Conservation (phyloP, 1,140 invertebrate genomes). For the Mesaphorura yosii region DNA sequence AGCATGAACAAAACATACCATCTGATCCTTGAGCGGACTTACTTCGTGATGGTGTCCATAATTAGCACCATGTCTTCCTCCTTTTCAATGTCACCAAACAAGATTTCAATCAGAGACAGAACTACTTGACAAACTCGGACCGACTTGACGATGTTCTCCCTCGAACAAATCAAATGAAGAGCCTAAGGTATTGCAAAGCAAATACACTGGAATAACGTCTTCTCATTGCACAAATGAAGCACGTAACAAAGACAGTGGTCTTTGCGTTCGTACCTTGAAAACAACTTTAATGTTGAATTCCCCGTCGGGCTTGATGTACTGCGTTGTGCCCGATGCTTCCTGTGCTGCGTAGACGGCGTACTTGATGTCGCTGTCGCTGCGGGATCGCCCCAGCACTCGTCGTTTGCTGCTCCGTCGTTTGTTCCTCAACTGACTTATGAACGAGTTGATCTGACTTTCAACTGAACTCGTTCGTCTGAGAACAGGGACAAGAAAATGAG, state of each 20-base stretch:
- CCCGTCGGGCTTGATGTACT: constrained; percentile 90
- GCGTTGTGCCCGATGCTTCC: constrained; percentile 67
- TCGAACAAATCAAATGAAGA: constrained; percentile 68
- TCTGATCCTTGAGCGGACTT: neutral
- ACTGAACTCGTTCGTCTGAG: constrained; percentile 22
- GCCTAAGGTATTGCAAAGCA: too few species aligned
- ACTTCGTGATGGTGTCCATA: constrained; percentile 29
- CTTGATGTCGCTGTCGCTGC: constrained; percentile 88
- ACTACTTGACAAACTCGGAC: constrained; percentile 78
- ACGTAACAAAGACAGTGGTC: too few species aligned
- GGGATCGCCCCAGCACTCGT: constrained; percentile 58
- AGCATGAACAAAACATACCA: neutral
- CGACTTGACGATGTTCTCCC: constrained; percentile 62
- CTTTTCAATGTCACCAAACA: constrained; percentile 52
- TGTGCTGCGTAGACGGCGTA: constrained; percentile 58
- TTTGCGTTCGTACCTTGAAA: constrained; percentile 59
- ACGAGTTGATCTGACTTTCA: constrained; percentile 25
- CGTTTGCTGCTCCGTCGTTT: constrained; percentile 2
- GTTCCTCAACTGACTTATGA: constrained; percentile 20
- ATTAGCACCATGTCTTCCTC: constrained; percentile 14
- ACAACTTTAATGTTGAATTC: constrained; percentile 84
- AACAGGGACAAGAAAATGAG: neutral
- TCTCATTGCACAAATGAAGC: too few species aligned
- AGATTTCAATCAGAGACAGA: constrained; percentile 72
- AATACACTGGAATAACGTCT: too few species aligned